Evolutionary conservation across 64 coral and sea anemone genomes (phyloP), one percentile per base, ranked within the genome.

Genomic region (Dendronephthya gigantea): DNA sequence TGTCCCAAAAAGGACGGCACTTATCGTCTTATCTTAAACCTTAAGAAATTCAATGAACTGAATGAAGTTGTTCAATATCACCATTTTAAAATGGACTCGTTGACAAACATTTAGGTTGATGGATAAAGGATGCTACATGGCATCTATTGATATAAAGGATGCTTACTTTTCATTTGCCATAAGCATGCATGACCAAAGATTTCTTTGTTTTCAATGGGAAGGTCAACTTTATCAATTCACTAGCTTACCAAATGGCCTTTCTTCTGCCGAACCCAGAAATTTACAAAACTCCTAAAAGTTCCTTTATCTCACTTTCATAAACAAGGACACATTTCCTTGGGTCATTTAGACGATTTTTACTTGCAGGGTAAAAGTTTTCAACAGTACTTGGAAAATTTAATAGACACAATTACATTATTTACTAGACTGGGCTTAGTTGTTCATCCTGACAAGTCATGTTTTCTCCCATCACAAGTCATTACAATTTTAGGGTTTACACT

Each of bases 401-500:
- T 83, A 19, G 84, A 82, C n/a, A 89, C 91, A 41, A 82, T 68
- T 86, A 82, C 49, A 40, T 38, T 85, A 66, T 87, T 87, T 68
- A 82, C 86, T 10, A 85, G 48, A 70, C 30, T 70, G 30, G 66
- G 66, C 9, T n/a, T 70, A 9, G 41, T 38, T 33, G 39, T 92
- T 45, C 83, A 92, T 50, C 86, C 83, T 40, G 87, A 65, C 3
- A 90, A 90, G 87, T 93, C 84, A 43, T 41, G 86, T 5, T 75
- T 90, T 40, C 49, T 83, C 11, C 84, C 91, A 27, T 40, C 84
- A 7, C 83, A 89, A 81, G 22, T 50, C 68, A 70, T 90, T 51
- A 68, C 66, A 34, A 83, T 89, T 69, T 76, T 90, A 70, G 88
- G 91, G 4, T 93, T 93, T 83, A 69, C 59, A 38, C 74, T 93